Percentiles rank a stretch among this genome's conserved stretches.
Conservation (phyloP, 2,797 vertebrate species). For the Sardinella longiceps region DNA sequence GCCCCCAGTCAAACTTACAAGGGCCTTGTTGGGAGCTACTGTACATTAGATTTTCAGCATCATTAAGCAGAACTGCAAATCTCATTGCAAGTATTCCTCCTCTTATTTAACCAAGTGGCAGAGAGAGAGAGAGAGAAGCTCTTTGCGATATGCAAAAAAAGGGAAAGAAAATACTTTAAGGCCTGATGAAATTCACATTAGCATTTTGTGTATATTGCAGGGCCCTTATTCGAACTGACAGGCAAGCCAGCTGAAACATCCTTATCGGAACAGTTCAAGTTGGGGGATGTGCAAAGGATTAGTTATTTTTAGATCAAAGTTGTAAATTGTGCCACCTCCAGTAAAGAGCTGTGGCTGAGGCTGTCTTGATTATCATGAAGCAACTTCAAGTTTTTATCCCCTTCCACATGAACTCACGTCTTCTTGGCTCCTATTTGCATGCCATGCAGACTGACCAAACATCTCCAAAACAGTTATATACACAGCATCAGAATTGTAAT, state of each 20-base stretch:
- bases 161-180: constrained; percentile 3
- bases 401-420: not conserved
- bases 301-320: too few species aligned
- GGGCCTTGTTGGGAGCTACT: constrained; percentile 11
- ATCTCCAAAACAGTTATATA: not conserved
- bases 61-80: constrained; percentile 7
- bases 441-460: not conserved
- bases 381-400: not conserved
- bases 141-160: not conserved
- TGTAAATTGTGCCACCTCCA: constrained; percentile 17
- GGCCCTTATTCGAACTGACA: not conserved
- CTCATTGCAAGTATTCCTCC: not conserved
- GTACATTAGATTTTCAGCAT: constrained; percentile 26
- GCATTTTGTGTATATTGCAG: not conserved
- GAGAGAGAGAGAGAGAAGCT: not conserved
- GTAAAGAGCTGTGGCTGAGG: not conserved
- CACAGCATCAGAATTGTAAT: not conserved
- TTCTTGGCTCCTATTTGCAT: not conserved
- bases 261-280: constrained; percentile 14
- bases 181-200: constrained; percentile 14
- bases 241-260: constrained; percentile 10
- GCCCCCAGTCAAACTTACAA: constrained; percentile 6
- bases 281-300: too few species aligned
- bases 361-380: not conserved
- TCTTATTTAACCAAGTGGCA: constrained; percentile 8